Percentiles rank a stretch among this genome's conserved stretches.
phyloP scores from a whole-genome alignment of 2,113 vertebrate species.

The Collichthys lucidus region DNA sequence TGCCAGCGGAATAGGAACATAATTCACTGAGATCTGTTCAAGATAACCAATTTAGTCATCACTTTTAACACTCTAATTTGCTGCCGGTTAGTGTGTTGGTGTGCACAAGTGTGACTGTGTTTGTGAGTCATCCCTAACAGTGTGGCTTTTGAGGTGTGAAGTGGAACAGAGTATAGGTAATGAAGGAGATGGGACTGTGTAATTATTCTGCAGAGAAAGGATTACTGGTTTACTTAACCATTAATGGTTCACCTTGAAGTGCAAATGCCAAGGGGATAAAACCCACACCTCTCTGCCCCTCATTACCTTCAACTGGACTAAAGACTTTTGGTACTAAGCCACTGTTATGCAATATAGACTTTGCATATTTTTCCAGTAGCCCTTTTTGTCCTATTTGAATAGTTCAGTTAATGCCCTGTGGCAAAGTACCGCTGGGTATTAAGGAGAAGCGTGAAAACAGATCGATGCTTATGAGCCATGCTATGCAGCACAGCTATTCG shows the following conservation, averaged over 20 bases:
- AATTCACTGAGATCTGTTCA: conserved; percentile 59
- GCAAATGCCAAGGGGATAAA: conserved; percentile 71
- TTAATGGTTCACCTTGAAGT: conserved; percentile 81
- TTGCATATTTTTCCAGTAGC: conserved; percentile 58
- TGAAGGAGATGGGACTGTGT: conserved; percentile 77
- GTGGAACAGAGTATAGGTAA: conserved; percentile 81
- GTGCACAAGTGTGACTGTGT: conserved; percentile 11
- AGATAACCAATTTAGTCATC: conserved; percentile 64
- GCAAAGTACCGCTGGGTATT: conserved; percentile 36
- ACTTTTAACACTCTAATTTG: conserved; percentile 56
- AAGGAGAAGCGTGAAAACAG: conserved; percentile 36
- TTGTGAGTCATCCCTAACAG: conserved; percentile 52
- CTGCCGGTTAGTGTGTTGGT: background rate
- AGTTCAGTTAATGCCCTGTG: conserved; percentile 67
- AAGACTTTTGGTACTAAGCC: conserved; percentile 36
- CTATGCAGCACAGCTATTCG: background rate
- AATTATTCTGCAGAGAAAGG: conserved; percentile 74
- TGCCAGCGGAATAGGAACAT: conserved; percentile 21
- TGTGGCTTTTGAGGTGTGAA: conserved; percentile 75
- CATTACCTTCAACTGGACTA: conserved; percentile 61
- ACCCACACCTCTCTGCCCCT: conserved; percentile 63
- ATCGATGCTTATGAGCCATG: conserved; percentile 46
- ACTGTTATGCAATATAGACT: conserved; percentile 53
- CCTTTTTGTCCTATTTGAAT: conserved; percentile 57
- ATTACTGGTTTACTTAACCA: conserved; percentile 76